These are phyloP conservation scores for Meliscaeva auricollis DNA, from an alignment of 2,888 invertebrate species.

Conservation along the genomic window DNA sequence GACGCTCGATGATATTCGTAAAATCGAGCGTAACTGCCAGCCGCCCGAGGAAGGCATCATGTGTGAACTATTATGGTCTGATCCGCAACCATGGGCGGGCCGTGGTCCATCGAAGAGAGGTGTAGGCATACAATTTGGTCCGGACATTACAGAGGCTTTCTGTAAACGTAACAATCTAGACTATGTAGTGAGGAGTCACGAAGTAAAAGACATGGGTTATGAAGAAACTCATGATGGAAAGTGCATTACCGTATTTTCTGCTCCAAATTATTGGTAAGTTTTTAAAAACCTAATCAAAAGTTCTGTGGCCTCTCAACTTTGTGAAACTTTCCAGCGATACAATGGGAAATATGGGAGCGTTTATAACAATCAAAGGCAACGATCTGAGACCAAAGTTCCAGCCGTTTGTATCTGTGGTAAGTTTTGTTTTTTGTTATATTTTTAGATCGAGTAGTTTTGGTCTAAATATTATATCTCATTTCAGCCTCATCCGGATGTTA, in stretches of 20 bases:
- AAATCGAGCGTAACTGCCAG: conserved; percentile 96
- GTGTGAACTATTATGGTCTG: conserved; percentile 99
- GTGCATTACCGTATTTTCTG: conserved; percentile 99
- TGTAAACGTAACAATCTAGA: conserved; percentile 93
- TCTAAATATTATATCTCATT: conserved; percentile 83
- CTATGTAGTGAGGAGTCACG: conserved; percentile 98
- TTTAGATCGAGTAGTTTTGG: not conserved
- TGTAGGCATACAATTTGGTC: conserved; percentile 99
- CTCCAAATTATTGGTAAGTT: conserved; percentile 98
- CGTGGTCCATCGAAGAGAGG: conserved; percentile 97
- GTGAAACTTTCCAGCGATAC: conserved; percentile 91
- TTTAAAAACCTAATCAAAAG: not conserved
- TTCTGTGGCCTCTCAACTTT: not conserved
- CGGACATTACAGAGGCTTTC: conserved; percentile 96
- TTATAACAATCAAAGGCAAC: conserved; percentile 96
- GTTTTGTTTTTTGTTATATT: conserved; percentile 81
- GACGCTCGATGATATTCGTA: conserved; percentile 95
- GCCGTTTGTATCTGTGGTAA: conserved; percentile 97
- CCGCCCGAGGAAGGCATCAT: conserved; percentile 99
- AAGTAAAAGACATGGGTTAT: conserved; percentile 98
- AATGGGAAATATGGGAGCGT: conserved; percentile 99
- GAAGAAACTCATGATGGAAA: conserved; percentile 97
- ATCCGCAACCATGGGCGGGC: conserved; percentile 96
- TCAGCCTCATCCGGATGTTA: conserved; percentile 97
- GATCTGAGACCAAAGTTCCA: conserved; percentile 96